These are phyloP conservation scores for Magallana ariakensis DNA, from an alignment of 1,140 invertebrate species.

Conservation along the genomic window DNA sequence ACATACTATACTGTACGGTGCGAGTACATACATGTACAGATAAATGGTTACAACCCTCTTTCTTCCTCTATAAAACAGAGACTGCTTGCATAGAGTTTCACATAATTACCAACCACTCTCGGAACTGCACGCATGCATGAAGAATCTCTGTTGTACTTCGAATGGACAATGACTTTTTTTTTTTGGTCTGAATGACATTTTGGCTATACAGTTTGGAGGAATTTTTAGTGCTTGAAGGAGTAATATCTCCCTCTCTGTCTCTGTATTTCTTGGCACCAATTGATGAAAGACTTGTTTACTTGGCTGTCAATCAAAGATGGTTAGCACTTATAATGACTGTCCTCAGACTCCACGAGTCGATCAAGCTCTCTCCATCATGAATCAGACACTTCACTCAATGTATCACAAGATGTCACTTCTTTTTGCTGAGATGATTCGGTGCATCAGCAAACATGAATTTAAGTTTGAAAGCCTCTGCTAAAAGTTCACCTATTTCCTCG, in stretches of 20 bases:
- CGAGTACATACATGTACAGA: no score
- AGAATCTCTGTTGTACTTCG: background rate
- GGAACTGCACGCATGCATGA: background rate
- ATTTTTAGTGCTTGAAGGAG: background rate
- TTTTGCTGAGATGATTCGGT: constrained; percentile 88
- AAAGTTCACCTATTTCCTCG: constrained; percentile 94
- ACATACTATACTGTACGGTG: no score
- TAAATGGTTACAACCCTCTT: background rate
- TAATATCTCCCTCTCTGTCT: background rate
- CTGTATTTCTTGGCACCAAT: background rate
- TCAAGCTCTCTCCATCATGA: background rate
- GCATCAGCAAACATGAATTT: constrained; percentile 99
- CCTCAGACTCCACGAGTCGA: background rate
- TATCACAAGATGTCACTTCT: constrained; percentile 64
- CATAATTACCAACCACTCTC: background rate
- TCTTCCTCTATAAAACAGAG: background rate
- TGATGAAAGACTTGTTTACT: constrained; percentile 11
- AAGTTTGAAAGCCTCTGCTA: constrained; percentile 97
- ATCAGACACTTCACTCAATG: background rate
- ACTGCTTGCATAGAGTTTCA: constrained; percentile 23
- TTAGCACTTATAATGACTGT: background rate
- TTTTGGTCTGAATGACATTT: constrained; percentile 3
- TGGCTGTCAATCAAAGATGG: background rate
- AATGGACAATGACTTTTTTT: background rate
- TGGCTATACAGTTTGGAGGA: background rate